Conservation (phyloP, 2,888 invertebrate species). For the Pristionchus entomophagus region DNA sequence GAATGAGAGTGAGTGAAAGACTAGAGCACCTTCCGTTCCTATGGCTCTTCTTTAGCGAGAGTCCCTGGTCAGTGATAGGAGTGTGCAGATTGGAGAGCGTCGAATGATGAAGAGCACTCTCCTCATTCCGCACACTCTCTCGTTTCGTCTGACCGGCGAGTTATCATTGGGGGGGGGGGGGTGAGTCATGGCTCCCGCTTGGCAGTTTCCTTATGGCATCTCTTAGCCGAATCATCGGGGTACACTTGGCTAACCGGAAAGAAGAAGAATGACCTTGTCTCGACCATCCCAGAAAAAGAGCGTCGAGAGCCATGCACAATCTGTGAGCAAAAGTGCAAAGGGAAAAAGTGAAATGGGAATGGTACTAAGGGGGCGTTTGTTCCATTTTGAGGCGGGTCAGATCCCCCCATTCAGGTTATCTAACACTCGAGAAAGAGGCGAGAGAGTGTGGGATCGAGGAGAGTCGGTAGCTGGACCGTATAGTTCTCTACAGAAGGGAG, state of each 20-base stretch:
- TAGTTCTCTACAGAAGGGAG: conserved; percentile 52
- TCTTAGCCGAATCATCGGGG: background rate
- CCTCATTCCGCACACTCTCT: too few species aligned
- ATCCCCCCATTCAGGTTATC: background rate
- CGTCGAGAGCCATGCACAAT: background rate
- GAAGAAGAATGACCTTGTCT: conserved; percentile 16
- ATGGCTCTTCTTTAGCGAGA: background rate
- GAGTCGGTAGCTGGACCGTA: background rate
- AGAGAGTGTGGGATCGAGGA: conserved; percentile 9
- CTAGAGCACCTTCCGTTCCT: background rate
- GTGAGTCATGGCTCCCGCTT: too few species aligned
- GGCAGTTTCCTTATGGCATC: too few species aligned
- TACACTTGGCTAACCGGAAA: background rate
- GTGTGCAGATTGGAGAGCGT: too few species aligned
- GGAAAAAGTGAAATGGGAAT: background rate
- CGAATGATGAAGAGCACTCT: too few species aligned
- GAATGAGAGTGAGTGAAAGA: conserved; percentile 5
- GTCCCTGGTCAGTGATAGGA: too few species aligned
- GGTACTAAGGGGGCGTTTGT: background rate
- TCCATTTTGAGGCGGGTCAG: too few species aligned
- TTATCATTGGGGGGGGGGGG: too few species aligned
- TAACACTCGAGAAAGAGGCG: background rate
- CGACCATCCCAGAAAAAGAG: background rate
- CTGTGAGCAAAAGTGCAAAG: conserved; percentile 30
- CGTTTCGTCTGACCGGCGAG: too few species aligned